Conservation (phyloP, 2,888 invertebrate species). For the Melipona bicolor region DNA sequence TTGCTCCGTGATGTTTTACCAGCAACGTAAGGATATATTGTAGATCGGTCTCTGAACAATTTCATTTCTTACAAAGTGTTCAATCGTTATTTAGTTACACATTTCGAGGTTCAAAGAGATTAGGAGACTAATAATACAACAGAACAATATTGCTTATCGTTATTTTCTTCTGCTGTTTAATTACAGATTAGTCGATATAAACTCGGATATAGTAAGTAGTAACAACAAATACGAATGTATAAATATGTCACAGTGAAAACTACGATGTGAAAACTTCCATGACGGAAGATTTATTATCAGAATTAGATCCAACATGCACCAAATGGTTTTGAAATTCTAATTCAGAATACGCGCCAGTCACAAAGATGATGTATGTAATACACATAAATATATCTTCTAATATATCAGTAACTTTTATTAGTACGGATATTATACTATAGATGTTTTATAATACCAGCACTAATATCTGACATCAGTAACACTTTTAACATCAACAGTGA, state of each 20-base stretch:
- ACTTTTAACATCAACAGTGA: too few relatives aligned
- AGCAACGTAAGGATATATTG: neutral
- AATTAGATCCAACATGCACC: neutral
- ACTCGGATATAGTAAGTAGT: neutral
- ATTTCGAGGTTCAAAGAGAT: neutral
- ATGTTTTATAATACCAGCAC: too few relatives aligned
- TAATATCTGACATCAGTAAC: too few relatives aligned
- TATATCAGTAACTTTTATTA: too few relatives aligned
- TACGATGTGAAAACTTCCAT: neutral
- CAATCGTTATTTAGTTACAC: neutral
- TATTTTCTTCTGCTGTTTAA: neutral
- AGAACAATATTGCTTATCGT: neutral
- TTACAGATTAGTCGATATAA: neutral
- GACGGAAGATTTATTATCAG: too few relatives aligned
- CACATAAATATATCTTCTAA: too few relatives aligned
- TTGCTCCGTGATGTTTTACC: neutral
- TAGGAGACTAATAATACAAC: neutral
- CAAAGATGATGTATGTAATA: constrained; percentile 60
- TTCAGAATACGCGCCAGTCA: constrained; percentile 72
- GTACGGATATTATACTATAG: too few relatives aligned
- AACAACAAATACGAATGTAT: neutral
- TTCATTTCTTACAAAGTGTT: neutral
- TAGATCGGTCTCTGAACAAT: neutral
- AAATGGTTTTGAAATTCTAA: constrained; percentile 43
- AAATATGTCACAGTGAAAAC: neutral